A percentile compares a stretch with the other conserved stretches of the same genome.
phyloP scores from a whole-genome alignment of 2,797 vertebrate genomes.

The Lindbergichthys nudifrons region DNA sequence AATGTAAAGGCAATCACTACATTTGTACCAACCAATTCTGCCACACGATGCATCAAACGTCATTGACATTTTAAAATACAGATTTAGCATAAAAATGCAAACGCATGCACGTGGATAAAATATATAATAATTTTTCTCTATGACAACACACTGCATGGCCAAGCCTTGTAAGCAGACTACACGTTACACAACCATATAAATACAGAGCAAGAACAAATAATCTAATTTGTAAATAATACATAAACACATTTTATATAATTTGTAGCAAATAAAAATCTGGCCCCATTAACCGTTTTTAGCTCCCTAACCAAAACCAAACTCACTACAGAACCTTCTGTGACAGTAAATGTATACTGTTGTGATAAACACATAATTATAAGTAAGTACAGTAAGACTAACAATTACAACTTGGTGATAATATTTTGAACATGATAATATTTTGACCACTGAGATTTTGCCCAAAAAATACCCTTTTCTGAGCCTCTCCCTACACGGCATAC shows the following conservation, averaged over 20 bases:
- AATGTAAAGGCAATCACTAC: conserved; percentile 51
- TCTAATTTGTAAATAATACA: neutral
- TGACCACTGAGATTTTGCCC: neutral
- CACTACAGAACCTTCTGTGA: neutral
- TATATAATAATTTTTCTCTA: conserved; percentile 16
- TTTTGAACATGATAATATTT: neutral
- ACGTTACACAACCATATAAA: conserved; percentile 2
- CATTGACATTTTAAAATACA: conserved; percentile 42
- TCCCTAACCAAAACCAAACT: neutral
- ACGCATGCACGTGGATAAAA: conserved; percentile 6
- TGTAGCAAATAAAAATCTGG: neutral
- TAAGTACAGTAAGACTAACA: neutral
- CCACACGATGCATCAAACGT: conserved; percentile 41
- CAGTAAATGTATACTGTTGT: neutral
- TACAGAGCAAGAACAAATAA: neutral
- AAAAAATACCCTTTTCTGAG: neutral
- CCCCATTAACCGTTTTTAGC: neutral
- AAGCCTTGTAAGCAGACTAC: conserved; percentile 9
- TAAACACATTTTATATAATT: neutral
- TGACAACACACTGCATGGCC: conserved; percentile 22
- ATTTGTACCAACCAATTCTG: conserved; percentile 23
- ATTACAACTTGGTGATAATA: neutral
- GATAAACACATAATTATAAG: neutral
- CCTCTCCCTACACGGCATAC: neutral
- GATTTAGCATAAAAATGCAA: conserved; percentile 6